Evolutionary conservation across 2,113 vertebrate genomes (phyloP).

Genomic region (Sebastes schlegelii): DNA sequence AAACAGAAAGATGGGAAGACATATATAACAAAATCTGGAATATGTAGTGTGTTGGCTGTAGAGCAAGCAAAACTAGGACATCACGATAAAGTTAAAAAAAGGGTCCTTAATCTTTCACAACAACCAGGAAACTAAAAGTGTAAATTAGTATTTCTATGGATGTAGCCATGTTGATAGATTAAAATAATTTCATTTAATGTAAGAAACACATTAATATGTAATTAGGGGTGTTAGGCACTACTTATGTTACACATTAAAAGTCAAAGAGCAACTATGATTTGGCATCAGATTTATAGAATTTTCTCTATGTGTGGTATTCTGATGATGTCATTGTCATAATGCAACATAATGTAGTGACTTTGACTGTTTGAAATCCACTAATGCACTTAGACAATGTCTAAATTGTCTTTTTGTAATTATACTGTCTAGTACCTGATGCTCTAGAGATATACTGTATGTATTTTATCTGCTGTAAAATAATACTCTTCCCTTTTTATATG

Average conservation of each 20-base stretch:
- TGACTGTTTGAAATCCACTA: constrained; percentile 38
- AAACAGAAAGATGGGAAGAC: neutral
- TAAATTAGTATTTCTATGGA: neutral
- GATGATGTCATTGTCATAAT: constrained; percentile 8
- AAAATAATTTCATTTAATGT: neutral
- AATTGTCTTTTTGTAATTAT: constrained; percentile 57
- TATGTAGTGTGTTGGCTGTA: neutral
- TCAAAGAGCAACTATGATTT: neutral
- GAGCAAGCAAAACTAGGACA: neutral
- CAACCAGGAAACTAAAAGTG: constrained; percentile 4
- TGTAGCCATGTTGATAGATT: neutral
- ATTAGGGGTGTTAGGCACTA: neutral
- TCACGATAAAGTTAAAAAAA: neutral
- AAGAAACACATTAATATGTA: neutral
- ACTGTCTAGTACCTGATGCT: constrained; percentile 40
- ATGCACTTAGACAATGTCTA: constrained; percentile 59
- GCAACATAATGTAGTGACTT: constrained; percentile 15
- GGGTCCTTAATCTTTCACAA: neutral
- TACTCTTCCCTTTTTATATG: constrained; percentile 72
- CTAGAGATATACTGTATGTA: constrained; percentile 31
- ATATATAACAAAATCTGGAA: neutral
- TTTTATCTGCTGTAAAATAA: constrained; percentile 68
- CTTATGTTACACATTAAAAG: neutral
- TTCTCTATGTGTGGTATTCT: neutral
- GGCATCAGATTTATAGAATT: neutral